phyloP scores from a whole-genome alignment of 1,140 invertebrate genomes.

The Atta cephalotes region DNA sequence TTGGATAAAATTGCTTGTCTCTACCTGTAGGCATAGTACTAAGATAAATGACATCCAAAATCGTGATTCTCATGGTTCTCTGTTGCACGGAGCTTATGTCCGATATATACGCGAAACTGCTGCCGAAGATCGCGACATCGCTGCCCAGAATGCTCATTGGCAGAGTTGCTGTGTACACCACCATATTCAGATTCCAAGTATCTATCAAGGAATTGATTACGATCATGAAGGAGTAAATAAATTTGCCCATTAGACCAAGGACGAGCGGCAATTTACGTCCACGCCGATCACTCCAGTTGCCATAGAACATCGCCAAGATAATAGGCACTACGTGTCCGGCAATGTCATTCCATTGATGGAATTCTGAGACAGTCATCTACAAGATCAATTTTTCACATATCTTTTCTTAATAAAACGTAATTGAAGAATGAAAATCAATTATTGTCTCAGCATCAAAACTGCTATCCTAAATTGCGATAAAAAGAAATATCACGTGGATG shows the following conservation, averaged over 20 bases:
- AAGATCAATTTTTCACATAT: conserved; percentile 7
- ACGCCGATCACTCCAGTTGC: conserved; percentile 91
- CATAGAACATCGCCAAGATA: conserved; percentile 91
- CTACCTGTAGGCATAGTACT: conserved; percentile 91
- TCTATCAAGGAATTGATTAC: conserved; percentile 89
- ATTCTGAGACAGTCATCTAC: conserved; percentile 90
- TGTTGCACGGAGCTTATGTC: conserved; percentile 89
- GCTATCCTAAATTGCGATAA: not conserved
- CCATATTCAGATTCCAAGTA: conserved; percentile 90
- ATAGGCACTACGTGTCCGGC: conserved; percentile 90
- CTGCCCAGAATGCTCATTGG: conserved; percentile 91
- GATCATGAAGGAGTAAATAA: conserved; percentile 91
- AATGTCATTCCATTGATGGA: conserved; percentile 92
- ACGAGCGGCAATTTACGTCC: conserved; percentile 90
- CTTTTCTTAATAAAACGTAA: conserved; percentile 1
- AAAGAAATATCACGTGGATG: not conserved
- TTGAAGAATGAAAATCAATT: not conserved
- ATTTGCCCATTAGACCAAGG: conserved; percentile 90
- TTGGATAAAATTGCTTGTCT: not conserved
- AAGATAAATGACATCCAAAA: conserved; percentile 91
- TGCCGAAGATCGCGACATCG: conserved; percentile 91
- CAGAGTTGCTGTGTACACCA: conserved; percentile 91
- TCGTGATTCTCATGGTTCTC: conserved; percentile 90
- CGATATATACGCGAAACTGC: conserved; percentile 91
- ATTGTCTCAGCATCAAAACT: not conserved